Evolutionary conservation across 2,113 vertebrate species (phyloP).

Genomic region (Prunella fulvescens): DNA sequence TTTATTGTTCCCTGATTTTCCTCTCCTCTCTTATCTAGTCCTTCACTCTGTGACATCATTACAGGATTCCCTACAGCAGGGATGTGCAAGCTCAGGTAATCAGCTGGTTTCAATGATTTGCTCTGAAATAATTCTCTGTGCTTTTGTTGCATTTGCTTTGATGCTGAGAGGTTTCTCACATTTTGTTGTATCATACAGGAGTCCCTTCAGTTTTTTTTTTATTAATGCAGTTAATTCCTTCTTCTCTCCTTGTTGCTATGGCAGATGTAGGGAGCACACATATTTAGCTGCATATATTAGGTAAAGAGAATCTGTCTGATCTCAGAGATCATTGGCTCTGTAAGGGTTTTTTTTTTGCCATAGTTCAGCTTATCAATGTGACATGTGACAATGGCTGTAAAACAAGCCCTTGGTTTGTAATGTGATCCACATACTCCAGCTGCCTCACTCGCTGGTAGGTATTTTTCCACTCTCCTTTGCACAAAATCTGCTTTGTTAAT

Average conservation of each 20-base stretch:
- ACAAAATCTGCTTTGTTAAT: conserved; percentile 25
- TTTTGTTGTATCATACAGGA: background rate
- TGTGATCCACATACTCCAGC: background rate
- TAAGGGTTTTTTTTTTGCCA: background rate
- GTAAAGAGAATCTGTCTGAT: conserved; percentile 31
- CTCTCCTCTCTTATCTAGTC: conserved; percentile 72
- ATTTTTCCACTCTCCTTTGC: background rate
- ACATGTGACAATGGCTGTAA: conserved; percentile 50
- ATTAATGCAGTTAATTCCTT: conserved; percentile 43
- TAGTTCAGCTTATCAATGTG: conserved; percentile 50
- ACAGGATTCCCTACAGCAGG: conserved; percentile 80
- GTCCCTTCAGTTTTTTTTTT: conserved; percentile 9
- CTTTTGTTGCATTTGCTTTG: conserved; percentile 35
- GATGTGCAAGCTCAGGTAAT: conserved; percentile 83
- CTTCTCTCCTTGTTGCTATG: conserved; percentile 37
- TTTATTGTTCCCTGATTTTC: conserved; percentile 47
- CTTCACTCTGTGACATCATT: conserved; percentile 77
- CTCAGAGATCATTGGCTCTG: conserved; percentile 14
- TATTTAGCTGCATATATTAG: conserved; percentile 42
- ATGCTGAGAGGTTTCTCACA: conserved; percentile 2
- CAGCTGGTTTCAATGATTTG: conserved; percentile 36
- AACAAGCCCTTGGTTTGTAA: conserved; percentile 46
- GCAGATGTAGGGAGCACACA: conserved; percentile 21
- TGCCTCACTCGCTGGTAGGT: background rate
- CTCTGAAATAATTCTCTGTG: conserved; percentile 20